A percentile compares a stretch with the other conserved stretches of the same genome.
phyloP scores from a whole-genome alignment of 2,797 vertebrate genomes.

The Pelochelys cantorii region DNA sequence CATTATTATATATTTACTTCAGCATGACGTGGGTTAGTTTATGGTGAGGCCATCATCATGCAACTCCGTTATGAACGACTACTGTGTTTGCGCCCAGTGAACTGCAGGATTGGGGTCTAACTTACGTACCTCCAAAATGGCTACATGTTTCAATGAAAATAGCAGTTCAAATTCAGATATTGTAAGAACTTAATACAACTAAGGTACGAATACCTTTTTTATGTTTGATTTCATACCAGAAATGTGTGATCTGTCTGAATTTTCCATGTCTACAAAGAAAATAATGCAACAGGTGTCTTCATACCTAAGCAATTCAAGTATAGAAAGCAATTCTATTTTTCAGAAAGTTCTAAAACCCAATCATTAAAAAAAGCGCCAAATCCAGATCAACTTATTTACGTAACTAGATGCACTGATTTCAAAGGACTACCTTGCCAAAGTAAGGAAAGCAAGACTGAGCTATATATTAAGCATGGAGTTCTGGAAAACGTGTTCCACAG shows the following conservation, averaged over 20 bases:
- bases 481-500: neutral
- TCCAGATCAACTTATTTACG: neutral
- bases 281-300: neutral
- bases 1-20: neutral
- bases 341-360: neutral
- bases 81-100: neutral
- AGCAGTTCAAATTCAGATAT: neutral
- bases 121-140: neutral
- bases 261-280: neutral
- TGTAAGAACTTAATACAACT: neutral
- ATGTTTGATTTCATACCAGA: no score
- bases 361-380: accelerated
- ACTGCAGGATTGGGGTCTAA: neutral
- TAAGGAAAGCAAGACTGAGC: neutral
- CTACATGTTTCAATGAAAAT: neutral
- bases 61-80: neutral
- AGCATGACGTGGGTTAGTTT: neutral
- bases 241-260: no score
- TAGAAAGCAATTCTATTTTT: neutral
- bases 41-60: neutral
- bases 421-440: neutral
- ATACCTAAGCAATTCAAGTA: neutral
- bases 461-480: neutral
- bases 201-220: neutral
- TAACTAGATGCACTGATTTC: neutral